Evolutionary conservation across 2,797 vertebrate genomes (phyloP).

Genomic region (Loris lydekkerianus): DNA sequence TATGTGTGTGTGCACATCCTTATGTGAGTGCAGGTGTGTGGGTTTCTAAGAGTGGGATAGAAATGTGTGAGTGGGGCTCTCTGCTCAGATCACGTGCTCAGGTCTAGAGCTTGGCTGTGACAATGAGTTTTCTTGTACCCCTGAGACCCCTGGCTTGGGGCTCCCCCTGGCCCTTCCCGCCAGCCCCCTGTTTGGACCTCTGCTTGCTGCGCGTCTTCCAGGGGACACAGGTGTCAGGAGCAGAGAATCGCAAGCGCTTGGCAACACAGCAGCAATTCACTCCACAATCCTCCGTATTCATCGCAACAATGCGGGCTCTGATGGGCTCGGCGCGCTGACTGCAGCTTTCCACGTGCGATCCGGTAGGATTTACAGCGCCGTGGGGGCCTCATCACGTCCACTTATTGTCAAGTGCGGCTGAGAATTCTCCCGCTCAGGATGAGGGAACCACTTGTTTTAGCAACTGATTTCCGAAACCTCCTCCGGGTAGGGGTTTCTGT

Average conservation of each 20-base stretch:
- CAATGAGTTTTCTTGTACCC: background rate
- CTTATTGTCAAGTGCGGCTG: slow-evolving; percentile 90
- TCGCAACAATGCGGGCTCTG: slow-evolving; percentile 90
- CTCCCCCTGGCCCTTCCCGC: slow-evolving; percentile 50
- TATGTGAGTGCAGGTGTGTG: background rate
- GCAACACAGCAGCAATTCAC: slow-evolving; percentile 88
- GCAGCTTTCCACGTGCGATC: slow-evolving; percentile 91
- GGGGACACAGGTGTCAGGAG: slow-evolving; percentile 90
- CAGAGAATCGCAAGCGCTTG: slow-evolving; percentile 90
- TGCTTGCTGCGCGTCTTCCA: slow-evolving; percentile 83
- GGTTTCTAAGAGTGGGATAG: background rate
- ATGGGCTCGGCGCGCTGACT: slow-evolving; percentile 90
- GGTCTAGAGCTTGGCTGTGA: background rate
- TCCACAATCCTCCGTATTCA: slow-evolving; percentile 90
- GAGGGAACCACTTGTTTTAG: slow-evolving; percentile 90
- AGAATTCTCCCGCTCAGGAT: slow-evolving; percentile 87
- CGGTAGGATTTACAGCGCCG: slow-evolving; percentile 87
- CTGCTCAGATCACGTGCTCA: background rate
- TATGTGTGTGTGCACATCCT: too few species aligned
- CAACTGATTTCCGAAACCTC: slow-evolving; percentile 88
- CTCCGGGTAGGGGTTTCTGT: slow-evolving; percentile 81
- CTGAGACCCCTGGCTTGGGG: background rate
- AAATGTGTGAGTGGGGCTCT: background rate
- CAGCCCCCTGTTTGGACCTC: slow-evolving; percentile 82
- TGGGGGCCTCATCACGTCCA: slow-evolving; percentile 89